phyloP scores from a whole-genome alignment of 2,797 vertebrate genomes.

The Eulemur mongoz region DNA sequence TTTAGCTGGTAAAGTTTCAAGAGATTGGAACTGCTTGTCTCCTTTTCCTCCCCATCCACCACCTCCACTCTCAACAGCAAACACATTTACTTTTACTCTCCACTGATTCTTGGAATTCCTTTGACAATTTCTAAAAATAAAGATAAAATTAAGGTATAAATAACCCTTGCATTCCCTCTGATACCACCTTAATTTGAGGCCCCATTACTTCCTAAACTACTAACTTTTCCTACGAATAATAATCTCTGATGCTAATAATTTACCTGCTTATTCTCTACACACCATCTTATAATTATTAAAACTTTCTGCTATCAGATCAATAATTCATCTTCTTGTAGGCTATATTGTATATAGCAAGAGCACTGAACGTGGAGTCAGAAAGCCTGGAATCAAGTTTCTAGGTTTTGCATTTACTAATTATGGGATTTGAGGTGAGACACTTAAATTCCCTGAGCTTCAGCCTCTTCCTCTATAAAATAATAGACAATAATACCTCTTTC shows the following conservation, averaged over 20 bases:
- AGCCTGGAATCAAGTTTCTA: not conserved
- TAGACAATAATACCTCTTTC: not conserved
- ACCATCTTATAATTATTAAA: not conserved
- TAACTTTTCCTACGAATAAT: conserved; percentile 11
- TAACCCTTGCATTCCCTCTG: not conserved
- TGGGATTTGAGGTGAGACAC: not conserved
- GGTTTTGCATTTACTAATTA: not conserved
- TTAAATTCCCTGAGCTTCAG: not conserved
- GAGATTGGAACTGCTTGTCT: not conserved
- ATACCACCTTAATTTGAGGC: not conserved
- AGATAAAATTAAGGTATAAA: not conserved
- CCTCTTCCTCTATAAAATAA: not conserved
- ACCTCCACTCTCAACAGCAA: not conserved
- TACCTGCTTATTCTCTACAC: not conserved
- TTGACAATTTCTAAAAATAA: not conserved
- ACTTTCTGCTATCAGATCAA: not conserved
- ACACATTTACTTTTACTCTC: not conserved
- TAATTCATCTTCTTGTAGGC: not conserved
- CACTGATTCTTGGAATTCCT: not conserved
- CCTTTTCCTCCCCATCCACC: not conserved
- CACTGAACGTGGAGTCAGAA: not conserved
- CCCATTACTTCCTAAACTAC: not conserved
- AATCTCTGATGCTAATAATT: not conserved
- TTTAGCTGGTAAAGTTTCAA: not conserved
- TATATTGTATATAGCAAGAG: not conserved